Conservation (phyloP, 1,140 invertebrate genomes). For the Drosophila subpulchrella region DNA sequence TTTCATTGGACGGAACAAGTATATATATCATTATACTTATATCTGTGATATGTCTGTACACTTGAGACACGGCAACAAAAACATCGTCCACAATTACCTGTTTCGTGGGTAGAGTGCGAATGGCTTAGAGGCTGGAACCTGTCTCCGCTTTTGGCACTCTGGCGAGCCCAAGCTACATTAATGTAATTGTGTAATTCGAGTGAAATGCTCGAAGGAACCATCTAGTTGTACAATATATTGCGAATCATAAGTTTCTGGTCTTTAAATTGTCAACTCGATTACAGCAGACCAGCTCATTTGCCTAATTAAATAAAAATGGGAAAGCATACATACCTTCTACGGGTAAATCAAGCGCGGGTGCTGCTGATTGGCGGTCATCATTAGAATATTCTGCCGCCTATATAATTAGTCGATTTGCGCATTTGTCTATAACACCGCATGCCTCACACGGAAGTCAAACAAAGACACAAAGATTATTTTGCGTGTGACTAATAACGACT, state of each 20-base stretch:
- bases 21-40: constrained; percentile 50
- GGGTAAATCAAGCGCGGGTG: constrained; percentile 53
- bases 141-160: constrained; percentile 32
- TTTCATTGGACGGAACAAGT: constrained; percentile 74
- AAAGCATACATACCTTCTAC: constrained; percentile 18
- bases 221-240: constrained; percentile 29
- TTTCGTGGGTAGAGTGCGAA: constrained; percentile 71
- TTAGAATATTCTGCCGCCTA: constrained; percentile 25
- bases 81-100: constrained; percentile 50
- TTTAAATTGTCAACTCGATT: constrained; percentile 52
- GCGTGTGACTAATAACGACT: constrained; percentile 57
- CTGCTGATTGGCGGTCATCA: constrained; percentile 32
- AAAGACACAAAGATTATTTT: constrained; percentile 35
- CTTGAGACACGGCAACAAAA: constrained; percentile 47
- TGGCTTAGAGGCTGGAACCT: constrained; percentile 52
- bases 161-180: constrained; percentile 24
- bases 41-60: constrained; percentile 58
- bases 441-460: constrained; percentile 54
- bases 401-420: constrained; percentile 71
- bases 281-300: constrained; percentile 53
- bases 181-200: constrained; percentile 54
- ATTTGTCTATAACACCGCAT: constrained; percentile 37
- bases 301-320: constrained; percentile 55
- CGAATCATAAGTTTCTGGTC: constrained; percentile 41
- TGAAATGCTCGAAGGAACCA: constrained; percentile 24